These are phyloP conservation scores for Lutjanus erythropterus DNA, from an alignment of 2,113 vertebrate genomes.

Conservation along the genomic window DNA sequence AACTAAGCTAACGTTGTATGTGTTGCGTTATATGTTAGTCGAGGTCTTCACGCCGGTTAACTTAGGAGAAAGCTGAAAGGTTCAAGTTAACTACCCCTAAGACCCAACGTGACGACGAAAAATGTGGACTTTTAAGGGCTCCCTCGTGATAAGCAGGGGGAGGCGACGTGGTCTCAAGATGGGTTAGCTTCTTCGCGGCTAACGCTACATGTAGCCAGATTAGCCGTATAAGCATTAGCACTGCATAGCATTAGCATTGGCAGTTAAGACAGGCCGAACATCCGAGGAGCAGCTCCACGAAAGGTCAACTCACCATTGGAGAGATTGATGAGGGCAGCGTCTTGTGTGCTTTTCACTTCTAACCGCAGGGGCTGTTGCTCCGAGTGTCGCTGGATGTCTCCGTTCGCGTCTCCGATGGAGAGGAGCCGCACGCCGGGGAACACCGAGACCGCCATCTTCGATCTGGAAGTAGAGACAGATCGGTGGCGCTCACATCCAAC, in stretches of 20 bases:
- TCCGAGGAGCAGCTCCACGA: conserved; percentile 22
- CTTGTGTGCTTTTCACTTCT: conserved; percentile 90
- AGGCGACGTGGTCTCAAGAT: conserved; percentile 57
- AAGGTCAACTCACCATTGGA: conserved; percentile 88
- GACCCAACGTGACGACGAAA: background rate
- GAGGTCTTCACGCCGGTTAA: background rate
- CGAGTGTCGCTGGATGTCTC: conserved; percentile 95
- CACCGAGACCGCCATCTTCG: conserved; percentile 92
- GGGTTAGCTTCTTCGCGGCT: conserved; percentile 65
- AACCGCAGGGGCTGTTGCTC: conserved; percentile 93
- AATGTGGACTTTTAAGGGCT: conserved; percentile 29
- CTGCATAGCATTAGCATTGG: conserved; percentile 66
- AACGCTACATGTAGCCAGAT: conserved; percentile 44
- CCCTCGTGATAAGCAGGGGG: conserved; percentile 63
- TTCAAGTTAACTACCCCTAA: background rate
- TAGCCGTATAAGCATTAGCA: conserved; percentile 66
- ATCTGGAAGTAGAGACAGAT: conserved; percentile 81
- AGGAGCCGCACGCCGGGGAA: conserved; percentile 95
- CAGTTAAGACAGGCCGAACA: conserved; percentile 56
- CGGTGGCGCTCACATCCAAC: conserved; percentile 76
- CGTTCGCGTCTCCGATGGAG: conserved; percentile 95
- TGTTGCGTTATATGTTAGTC: background rate
- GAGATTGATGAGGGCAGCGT: conserved; percentile 89
- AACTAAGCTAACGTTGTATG: background rate
- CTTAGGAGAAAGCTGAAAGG: background rate